Percentiles rank a stretch among this genome's conserved stretches.
These are phyloP conservation scores for Mimachlamys varia DNA, from an alignment of 2,888 invertebrate species.

Conservation along the genomic window DNA sequence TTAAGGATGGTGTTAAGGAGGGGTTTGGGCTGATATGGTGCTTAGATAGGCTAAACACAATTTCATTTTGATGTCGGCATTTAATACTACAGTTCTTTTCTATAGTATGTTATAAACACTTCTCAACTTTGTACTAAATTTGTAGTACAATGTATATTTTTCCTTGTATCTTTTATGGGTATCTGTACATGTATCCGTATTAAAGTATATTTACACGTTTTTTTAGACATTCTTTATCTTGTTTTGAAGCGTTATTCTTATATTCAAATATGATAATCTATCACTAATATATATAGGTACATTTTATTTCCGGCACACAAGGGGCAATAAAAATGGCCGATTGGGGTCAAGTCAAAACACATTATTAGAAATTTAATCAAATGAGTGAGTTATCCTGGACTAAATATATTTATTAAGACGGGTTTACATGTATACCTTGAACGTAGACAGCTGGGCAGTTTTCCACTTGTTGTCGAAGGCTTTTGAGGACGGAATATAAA, in stretches of 20 bases:
- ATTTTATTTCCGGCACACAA: slow-evolving; percentile 24
- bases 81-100: no score
- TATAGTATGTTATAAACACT: no score
- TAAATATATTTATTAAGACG: background rate
- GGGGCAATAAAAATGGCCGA: slow-evolving; percentile 10
- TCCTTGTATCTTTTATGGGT: no score
- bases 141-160: no score
- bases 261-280: slow-evolving; percentile 4
- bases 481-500: slow-evolving; percentile 70
- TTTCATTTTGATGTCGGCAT: no score
- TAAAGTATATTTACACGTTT: no score
- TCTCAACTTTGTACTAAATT: no score
- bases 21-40: background rate
- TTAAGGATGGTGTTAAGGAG: background rate
- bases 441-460: slow-evolving; percentile 61
- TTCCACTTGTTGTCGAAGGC: slow-evolving; percentile 69
- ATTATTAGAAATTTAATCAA: background rate
- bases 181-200: no score
- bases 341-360: background rate
- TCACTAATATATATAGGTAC: background rate
- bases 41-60: background rate
- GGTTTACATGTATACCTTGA: slow-evolving; percentile 57
- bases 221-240: no score
- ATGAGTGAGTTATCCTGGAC: background rate
- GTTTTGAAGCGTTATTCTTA: background rate